Conservation (phyloP, 1,140 invertebrate genomes). For the Pemphigus obesinymphae region DNA sequence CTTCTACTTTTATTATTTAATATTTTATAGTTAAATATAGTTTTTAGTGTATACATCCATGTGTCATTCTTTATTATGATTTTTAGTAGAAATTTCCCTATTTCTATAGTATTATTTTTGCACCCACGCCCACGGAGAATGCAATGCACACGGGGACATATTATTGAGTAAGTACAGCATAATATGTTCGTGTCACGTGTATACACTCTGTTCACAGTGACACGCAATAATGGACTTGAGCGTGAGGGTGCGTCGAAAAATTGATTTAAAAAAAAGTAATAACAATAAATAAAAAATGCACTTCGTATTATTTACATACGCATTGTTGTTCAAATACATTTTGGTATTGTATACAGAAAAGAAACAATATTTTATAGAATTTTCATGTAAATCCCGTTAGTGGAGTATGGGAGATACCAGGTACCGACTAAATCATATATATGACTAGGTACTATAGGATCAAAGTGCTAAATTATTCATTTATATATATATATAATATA, state of each 20-base stretch:
- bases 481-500: no score
- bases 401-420: no score
- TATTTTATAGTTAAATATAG: no score
- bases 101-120: not conserved
- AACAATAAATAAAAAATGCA: not conserved
- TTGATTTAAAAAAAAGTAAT: constrained; percentile 2
- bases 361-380: no score
- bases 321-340: not conserved
- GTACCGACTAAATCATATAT: no score
- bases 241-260: not conserved
- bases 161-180: not conserved
- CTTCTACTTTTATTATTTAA: no score
- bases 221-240: not conserved
- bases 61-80: not conserved
- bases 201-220: not conserved
- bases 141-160: not conserved
- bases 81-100: not conserved
- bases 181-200: constrained; percentile 20
- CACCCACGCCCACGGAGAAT: not conserved
- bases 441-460: no score
- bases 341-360: no score
- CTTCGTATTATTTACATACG: not conserved
- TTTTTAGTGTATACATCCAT: no score
- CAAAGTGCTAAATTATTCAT: no score
- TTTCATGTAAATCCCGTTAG: no score